These are phyloP conservation scores for Allacma fusca DNA, from an alignment of 2,888 invertebrate genomes.

Conservation along the genomic window DNA sequence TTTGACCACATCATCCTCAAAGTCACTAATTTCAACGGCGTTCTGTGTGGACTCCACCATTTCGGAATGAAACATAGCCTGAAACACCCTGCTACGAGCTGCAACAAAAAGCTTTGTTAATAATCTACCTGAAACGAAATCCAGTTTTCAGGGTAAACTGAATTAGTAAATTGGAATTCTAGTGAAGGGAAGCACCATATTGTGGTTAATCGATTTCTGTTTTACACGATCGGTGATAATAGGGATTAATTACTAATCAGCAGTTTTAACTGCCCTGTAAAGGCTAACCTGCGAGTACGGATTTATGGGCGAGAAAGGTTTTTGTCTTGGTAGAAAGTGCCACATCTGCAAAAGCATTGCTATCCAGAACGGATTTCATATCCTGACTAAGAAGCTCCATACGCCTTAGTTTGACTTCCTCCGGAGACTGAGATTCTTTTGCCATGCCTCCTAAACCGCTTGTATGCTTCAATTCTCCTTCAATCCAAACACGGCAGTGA, in stretches of 20 bases:
- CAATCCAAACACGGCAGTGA: conserved; percentile 60
- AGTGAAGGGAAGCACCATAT: too few relatives aligned
- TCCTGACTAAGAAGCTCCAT: conserved; percentile 33
- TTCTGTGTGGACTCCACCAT: conserved; percentile 55
- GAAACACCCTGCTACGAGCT: conserved; percentile 59
- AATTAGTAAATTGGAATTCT: too few relatives aligned
- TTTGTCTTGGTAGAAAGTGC: conserved; percentile 45
- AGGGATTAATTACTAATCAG: too few relatives aligned
- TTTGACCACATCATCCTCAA: conserved; percentile 57
- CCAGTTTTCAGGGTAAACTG: too few relatives aligned
- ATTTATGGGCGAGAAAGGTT: conserved; percentile 58
- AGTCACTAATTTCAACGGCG: conserved; percentile 56
- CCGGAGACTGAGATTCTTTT: conserved; percentile 46
- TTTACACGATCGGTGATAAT: too few relatives aligned
- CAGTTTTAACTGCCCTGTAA: too few relatives aligned
- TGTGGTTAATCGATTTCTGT: too few relatives aligned
- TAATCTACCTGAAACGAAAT: too few relatives aligned
- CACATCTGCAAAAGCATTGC: conserved; percentile 23
- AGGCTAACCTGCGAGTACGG: conserved; percentile 55
- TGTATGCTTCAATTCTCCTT: conserved; percentile 58
- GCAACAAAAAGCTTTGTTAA: neutral
- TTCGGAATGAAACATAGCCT: conserved; percentile 54
- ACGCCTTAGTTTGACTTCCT: conserved; percentile 48
- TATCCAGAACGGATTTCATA: conserved; percentile 36
- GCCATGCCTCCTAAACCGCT: conserved; percentile 54